Evolutionary conservation across 1,140 invertebrate species (phyloP).

Genomic region (Pantala flavescens): DNA sequence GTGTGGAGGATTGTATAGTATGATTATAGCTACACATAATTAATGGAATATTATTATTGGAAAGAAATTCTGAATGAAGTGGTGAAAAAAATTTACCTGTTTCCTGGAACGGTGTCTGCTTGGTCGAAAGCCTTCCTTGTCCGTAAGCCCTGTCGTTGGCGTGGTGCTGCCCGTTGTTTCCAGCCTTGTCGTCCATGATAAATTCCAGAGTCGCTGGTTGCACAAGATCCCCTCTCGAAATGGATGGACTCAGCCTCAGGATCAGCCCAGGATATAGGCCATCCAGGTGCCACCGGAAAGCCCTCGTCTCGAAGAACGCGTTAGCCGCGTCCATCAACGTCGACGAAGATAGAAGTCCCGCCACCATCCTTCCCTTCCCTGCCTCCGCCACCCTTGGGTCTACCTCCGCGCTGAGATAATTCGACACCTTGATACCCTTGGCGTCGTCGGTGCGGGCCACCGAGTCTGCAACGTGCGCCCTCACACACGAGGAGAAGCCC

Average conservation of each 20-base stretch:
- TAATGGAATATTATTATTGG: too few relatives aligned
- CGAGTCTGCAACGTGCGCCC: background rate
- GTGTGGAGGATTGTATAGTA: too few relatives aligned
- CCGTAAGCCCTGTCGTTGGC: background rate
- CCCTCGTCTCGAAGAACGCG: slow-evolving; percentile 1
- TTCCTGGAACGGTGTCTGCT: background rate
- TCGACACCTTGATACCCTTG: background rate
- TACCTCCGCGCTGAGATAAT: background rate
- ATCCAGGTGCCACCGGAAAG: background rate
- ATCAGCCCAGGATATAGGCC: background rate
- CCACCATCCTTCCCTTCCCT: background rate
- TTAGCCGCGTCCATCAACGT: background rate
- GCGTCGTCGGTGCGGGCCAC: background rate
- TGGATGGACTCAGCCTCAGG: background rate
- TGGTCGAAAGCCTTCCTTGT: background rate
- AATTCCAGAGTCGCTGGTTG: background rate
- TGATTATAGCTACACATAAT: too few relatives aligned
- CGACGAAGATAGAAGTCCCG: background rate
- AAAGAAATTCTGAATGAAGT: too few relatives aligned
- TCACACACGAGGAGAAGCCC: background rate
- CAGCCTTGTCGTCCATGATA: background rate
- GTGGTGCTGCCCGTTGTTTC: background rate
- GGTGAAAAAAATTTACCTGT: background rate
- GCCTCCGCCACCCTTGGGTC: background rate
- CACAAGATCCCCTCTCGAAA: background rate